Evolutionary conservation across 2,113 vertebrate species (phyloP), one percentile per base, ranked within the genome.

Genomic region (Phainopepla nitens): DNA sequence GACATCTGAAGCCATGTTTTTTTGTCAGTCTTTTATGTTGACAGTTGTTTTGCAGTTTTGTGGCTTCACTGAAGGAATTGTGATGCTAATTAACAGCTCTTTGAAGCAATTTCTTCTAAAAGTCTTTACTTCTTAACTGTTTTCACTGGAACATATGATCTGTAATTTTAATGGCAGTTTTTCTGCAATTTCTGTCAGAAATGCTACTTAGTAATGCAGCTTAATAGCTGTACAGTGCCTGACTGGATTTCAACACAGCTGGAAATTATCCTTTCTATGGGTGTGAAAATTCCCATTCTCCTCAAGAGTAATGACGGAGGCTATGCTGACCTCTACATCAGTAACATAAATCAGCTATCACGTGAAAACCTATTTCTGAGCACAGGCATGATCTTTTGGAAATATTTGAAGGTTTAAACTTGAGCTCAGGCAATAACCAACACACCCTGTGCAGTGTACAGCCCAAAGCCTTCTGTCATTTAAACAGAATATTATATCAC

Each of bases 71-170:
- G 41, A 61, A 73, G 20, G 25, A 86, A 61, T 9, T 57, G 10
- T 65, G 54, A 35, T 83, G 47, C 83, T 93, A 84, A 93, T 93
- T 92, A 91, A 82, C 36, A 83, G 33, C 21, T 77, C 20, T 89
- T 81, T 27, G 54, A 89, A 83, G 23, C 20, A 28, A 39, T 81
- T 89, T 73, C 28, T 91, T 83, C 80, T 61, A 45, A 61, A 70
- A 29, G 35, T 41, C 24, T 70, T 83, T 47, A 71, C 21, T 82
- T 41, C 28, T 47, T 64, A 41, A 49, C 41, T 73, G 41, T 80
- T 95, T 92, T 83, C 56, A 58, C 27, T 78, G 18, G 14, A 83
- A 44, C 68, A 25, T 44, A 45, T n/a, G 50, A 92, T 79, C 53
- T 86, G 29, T 92, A 92, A 88, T 50, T 79, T 13, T 85, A 79